These are phyloP conservation scores for Sprattus sprattus DNA, from an alignment of 2,113 vertebrate genomes.

Conservation along the genomic window DNA sequence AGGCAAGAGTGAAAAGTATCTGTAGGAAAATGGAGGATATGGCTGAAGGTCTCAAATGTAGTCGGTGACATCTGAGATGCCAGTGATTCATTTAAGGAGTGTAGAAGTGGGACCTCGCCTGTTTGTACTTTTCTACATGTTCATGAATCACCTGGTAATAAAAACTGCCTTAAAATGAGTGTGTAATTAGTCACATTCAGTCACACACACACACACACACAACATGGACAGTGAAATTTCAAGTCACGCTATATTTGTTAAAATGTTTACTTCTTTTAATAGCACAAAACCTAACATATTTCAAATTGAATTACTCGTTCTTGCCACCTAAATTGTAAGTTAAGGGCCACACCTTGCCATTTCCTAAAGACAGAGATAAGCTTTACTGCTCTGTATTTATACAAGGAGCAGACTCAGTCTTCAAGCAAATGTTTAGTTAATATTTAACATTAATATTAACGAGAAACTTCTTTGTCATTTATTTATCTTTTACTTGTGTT, in stretches of 20 bases:
- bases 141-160: too few relatives aligned
- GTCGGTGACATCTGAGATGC: too few relatives aligned
- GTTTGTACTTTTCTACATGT: too few relatives aligned
- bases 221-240: not conserved
- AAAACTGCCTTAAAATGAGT: too few relatives aligned
- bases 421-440: not conserved
- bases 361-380: not conserved
- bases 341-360: not conserved
- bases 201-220: not conserved
- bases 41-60: too few relatives aligned
- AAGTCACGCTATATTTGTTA: not conserved
- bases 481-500: too few relatives aligned
- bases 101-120: too few relatives aligned
- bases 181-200: too few relatives aligned
- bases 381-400: not conserved
- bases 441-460: not conserved
- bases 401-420: not conserved
- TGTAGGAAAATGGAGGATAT: too few relatives aligned
- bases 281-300: not conserved
- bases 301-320: not conserved
- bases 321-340: not conserved
- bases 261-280: not conserved
- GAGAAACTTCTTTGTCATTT: too few relatives aligned
- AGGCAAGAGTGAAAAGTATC: too few relatives aligned
- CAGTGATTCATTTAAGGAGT: too few relatives aligned